Conservation (phyloP, 2,797 vertebrate genomes). For the Oreochromis grahami region DNA sequence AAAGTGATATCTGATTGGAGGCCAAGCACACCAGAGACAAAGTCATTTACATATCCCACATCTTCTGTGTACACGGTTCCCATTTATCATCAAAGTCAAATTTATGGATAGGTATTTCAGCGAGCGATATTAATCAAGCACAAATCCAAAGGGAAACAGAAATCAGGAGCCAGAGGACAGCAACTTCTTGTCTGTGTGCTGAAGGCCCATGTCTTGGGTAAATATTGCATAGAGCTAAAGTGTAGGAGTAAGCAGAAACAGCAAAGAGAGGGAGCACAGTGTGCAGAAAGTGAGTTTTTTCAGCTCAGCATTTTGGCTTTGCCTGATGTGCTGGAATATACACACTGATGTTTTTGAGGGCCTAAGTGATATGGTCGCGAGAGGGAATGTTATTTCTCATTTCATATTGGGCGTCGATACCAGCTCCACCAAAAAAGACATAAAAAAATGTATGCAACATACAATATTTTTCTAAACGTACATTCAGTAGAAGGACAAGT, state of each 20-base stretch:
- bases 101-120: conserved; percentile 64
- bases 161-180: conserved; percentile 44
- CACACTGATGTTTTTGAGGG: conserved; percentile 22
- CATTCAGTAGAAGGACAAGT: not conserved
- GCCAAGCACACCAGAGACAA: conserved; percentile 55
- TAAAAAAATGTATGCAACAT: not conserved
- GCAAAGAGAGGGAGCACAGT: conserved; percentile 19
- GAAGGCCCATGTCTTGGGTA: conserved; percentile 57
- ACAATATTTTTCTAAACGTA: not conserved
- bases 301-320: conserved; percentile 59
- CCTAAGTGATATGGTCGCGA: conserved; percentile 27
- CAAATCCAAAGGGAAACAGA: conserved; percentile 58
- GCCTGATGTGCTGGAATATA: conserved; percentile 49
- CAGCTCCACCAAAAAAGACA: not conserved
- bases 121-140: conserved; percentile 70
- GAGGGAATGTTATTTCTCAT: conserved; percentile 21
- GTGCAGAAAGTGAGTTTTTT: conserved; percentile 45
- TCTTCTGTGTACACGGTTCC: conserved; percentile 65
- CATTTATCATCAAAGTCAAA: conserved; percentile 79
- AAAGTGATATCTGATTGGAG: conserved; percentile 53
- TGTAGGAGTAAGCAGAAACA: conserved; percentile 73
- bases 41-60: conserved; percentile 76
- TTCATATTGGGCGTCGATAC: not conserved
- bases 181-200: conserved; percentile 39
- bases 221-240: conserved; percentile 73